Conservation (phyloP, 2,113 vertebrate genomes). For the Pithys albifrons region DNA sequence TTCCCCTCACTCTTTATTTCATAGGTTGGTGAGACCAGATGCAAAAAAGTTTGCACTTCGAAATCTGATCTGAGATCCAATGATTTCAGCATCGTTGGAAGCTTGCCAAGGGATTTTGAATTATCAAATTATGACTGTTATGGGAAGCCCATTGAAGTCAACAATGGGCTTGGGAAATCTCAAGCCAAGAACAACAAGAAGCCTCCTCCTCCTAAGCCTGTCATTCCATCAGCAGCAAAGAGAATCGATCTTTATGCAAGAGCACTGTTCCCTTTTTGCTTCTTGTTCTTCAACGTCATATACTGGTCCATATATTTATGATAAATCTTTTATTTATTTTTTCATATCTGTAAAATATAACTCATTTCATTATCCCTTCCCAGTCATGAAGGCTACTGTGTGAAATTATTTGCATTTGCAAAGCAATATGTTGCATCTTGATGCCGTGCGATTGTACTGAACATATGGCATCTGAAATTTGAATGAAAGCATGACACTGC, state of each 20-base stretch:
- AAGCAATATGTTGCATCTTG: slow-evolving; percentile 79
- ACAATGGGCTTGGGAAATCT: slow-evolving; percentile 81
- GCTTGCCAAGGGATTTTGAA: slow-evolving; percentile 97
- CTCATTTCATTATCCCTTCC: slow-evolving; percentile 59
- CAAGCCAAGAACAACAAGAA: slow-evolving; percentile 94
- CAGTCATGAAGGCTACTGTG: slow-evolving; percentile 68
- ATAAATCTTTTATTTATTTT: slow-evolving; percentile 63
- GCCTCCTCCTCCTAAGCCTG: slow-evolving; percentile 91
- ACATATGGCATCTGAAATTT: slow-evolving; percentile 69
- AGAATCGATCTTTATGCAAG: slow-evolving; percentile 93
- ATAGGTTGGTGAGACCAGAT: slow-evolving; percentile 94
- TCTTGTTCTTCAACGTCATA: slow-evolving; percentile 98
- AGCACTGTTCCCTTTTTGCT: slow-evolving; percentile 96
- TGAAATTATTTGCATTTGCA: slow-evolving; percentile 76
- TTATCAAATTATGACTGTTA: slow-evolving; percentile 99
- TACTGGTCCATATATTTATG: slow-evolving; percentile 99
- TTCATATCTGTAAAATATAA: slow-evolving; percentile 60
- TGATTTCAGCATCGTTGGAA: slow-evolving; percentile 99
- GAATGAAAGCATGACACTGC: slow-evolving; percentile 82
- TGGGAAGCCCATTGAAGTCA: slow-evolving; percentile 93
- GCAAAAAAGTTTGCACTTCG: slow-evolving; percentile 98
- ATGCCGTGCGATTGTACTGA: slow-evolving; percentile 74
- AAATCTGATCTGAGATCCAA: slow-evolving; percentile 97
- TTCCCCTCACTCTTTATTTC: slow-evolving; percentile 51
- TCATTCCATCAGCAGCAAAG: slow-evolving; percentile 96